These are phyloP conservation scores for Troides aeacus DNA, from an alignment of 2,888 invertebrate genomes.

Conservation along the genomic window DNA sequence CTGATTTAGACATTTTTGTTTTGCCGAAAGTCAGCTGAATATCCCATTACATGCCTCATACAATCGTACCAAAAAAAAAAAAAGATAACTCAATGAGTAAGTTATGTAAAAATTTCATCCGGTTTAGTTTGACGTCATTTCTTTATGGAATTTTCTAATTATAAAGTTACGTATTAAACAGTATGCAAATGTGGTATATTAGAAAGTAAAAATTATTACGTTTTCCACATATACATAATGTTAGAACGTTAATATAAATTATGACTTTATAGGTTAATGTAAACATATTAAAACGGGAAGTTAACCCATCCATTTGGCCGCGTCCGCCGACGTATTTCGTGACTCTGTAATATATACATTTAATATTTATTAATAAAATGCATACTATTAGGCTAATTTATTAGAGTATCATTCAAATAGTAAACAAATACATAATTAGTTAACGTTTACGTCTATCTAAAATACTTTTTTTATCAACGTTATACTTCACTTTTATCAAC, in stretches of 20 bases:
- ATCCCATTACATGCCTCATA: conserved; percentile 10
- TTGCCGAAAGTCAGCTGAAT: conserved; percentile 2
- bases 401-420: not conserved
- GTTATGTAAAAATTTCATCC: not conserved
- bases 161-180: conserved; percentile 7
- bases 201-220: conserved; percentile 25
- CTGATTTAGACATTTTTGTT: conserved; percentile 29
- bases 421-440: not conserved
- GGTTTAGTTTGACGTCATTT: not conserved
- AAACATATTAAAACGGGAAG: conserved; percentile 22
- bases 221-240: conserved; percentile 16
- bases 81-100: not conserved
- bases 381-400: conserved; percentile 6
- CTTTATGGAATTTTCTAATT: not conserved
- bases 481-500: no score
- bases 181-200: conserved; percentile 22
- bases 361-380: conserved; percentile 16
- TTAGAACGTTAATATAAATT: conserved; percentile 26
- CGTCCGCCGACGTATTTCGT: conserved; percentile 21
- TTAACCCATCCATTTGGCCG: conserved; percentile 11
- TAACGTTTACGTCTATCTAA: not conserved
- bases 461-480: not conserved
- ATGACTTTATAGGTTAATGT: conserved; percentile 29
- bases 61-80: not conserved
- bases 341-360: conserved; percentile 9